A percentile compares a stretch with the other conserved stretches of the same genome.
Conservation (phyloP, 2,113 vertebrate genomes). For the Oryctolagus cuniculus region DNA sequence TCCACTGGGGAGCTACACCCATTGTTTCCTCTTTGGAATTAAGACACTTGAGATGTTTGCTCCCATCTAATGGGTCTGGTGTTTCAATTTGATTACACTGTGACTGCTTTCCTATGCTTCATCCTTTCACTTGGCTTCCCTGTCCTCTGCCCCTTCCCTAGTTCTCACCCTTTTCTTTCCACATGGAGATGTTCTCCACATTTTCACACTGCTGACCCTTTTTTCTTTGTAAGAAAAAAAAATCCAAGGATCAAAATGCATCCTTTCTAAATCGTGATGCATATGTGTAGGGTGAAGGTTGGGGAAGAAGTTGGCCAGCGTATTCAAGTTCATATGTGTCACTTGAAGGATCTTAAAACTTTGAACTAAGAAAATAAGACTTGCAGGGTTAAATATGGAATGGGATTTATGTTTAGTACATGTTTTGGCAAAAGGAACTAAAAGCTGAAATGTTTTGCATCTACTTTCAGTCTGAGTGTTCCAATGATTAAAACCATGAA, state of each 20-base stretch:
- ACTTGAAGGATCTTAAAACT: not conserved
- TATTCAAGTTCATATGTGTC: not conserved
- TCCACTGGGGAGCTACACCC: constrained; percentile 12
- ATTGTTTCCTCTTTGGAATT: constrained; percentile 2
- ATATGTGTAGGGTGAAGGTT: fast-evolving
- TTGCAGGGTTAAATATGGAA: not conserved
- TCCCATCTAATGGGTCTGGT: not conserved
- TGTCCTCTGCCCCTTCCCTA: not conserved
- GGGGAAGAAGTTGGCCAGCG: not conserved
- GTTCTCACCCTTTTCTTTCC: constrained; percentile 3
- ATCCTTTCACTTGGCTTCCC: not conserved
- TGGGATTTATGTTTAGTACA: not conserved
- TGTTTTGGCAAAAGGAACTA: not conserved
- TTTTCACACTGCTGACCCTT: not conserved
- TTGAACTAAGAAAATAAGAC: not conserved
- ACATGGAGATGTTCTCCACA: not conserved
- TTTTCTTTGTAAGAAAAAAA: constrained; percentile 45
- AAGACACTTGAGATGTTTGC: not conserved
- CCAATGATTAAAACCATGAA: constrained; percentile 11
- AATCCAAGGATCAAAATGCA: not conserved
- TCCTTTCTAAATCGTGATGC: not conserved
- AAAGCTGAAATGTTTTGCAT: not conserved
- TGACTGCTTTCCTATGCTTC: not conserved
- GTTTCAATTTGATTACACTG: not conserved
- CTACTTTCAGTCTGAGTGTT: constrained; percentile 17